Percentiles rank a stretch among this genome's conserved stretches.
Evolutionary conservation across 2,797 vertebrate species (phyloP).

Genomic region (Megalops cyprinoides): DNA sequence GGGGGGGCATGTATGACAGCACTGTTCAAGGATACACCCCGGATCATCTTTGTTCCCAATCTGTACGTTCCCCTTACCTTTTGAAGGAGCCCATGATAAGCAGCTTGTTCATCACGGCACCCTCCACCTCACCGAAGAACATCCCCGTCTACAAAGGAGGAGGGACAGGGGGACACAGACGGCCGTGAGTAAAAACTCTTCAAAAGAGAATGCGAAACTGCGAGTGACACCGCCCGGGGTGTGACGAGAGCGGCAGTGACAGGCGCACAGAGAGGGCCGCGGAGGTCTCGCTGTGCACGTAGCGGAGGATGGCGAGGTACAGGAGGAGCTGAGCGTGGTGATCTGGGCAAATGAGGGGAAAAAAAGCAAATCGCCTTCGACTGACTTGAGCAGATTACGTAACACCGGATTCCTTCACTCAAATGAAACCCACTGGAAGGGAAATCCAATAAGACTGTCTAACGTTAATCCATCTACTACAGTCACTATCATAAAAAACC

Average conservation of each 20-base stretch:
- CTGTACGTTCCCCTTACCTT: constrained; percentile 74
- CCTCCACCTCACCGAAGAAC: constrained; percentile 95
- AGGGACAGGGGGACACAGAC: constrained; percentile 14
- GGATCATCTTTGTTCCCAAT: not conserved
- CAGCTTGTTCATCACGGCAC: constrained; percentile 97
- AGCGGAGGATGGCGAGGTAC: constrained; percentile 23
- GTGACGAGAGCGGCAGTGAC: constrained; percentile 36
- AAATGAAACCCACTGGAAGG: not conserved
- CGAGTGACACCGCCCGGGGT: constrained; percentile 36
- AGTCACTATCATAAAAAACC: not conserved
- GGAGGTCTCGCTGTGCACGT: constrained; percentile 44
- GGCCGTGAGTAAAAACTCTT: constrained; percentile 6
- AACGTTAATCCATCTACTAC: not conserved
- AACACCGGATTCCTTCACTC: constrained; percentile 30
- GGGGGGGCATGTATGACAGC: not conserved
- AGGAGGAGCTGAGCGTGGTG: constrained; percentile 35
- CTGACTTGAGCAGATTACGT: constrained; percentile 42
- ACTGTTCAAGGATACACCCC: too few species aligned
- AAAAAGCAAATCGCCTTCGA: constrained; percentile 13
- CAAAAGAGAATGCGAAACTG: constrained; percentile 30
- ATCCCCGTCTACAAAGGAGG: constrained; percentile 83
- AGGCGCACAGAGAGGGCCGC: constrained; percentile 45
- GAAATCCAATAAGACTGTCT: not conserved
- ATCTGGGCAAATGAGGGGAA: constrained; percentile 39
- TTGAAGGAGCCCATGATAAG: constrained; percentile 97